These are phyloP conservation scores for Sitta europaea DNA, from an alignment of 2,113 vertebrate genomes.

Conservation along the genomic window DNA sequence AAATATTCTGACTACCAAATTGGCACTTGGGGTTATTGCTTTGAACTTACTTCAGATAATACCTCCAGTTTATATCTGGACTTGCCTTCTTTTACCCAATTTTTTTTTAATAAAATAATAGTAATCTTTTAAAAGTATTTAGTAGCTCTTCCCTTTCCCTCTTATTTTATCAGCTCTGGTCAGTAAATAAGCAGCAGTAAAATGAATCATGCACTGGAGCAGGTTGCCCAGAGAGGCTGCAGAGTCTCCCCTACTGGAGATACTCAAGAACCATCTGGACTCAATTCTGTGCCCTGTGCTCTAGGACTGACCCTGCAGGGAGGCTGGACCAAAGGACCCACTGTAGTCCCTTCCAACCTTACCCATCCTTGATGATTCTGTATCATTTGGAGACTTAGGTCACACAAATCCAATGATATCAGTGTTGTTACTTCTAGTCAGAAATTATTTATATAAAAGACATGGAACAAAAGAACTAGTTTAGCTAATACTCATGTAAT, in stretches of 20 bases:
- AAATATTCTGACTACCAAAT: neutral
- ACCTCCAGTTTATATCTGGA: neutral
- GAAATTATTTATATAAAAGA: neutral
- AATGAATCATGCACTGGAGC: neutral
- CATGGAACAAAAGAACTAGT: conserved; percentile 3
- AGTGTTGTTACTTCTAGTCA: neutral
- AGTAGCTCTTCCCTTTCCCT: neutral
- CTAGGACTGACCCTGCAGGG: neutral
- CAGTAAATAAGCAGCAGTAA: neutral
- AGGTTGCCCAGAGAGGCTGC: neutral
- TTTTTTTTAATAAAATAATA: neutral
- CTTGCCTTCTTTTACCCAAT: neutral
- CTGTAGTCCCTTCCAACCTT: neutral
- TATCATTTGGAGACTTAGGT: neutral
- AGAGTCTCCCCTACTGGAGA: neutral
- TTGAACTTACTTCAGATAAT: neutral
- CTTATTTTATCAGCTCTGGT: neutral
- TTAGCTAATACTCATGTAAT: conserved; percentile 38
- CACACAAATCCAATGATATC: neutral
- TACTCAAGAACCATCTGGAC: neutral
- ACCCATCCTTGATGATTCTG: neutral
- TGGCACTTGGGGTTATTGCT: neutral
- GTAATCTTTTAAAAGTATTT: neutral
- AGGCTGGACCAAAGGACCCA: neutral
- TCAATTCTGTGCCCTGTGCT: neutral